Evolutionary conservation across 2,888 invertebrate species (phyloP).

Genomic region (Leptodirus hochenwartii): DNA sequence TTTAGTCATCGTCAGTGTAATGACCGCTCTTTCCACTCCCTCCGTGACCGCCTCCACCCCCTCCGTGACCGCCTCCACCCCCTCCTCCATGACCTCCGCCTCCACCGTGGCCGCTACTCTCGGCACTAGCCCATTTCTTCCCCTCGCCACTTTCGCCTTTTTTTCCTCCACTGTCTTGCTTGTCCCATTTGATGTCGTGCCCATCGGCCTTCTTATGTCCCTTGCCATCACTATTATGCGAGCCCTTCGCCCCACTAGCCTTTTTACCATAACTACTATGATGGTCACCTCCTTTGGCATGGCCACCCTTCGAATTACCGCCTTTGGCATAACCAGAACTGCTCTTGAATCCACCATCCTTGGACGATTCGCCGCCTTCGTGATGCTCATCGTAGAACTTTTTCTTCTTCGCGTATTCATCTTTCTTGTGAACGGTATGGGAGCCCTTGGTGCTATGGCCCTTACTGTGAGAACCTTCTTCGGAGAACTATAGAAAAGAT

Average conservation of each 20-base stretch:
- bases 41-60: slow-evolving; percentile 4
- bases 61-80: slow-evolving; percentile 6
- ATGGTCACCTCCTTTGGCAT: slow-evolving; percentile 34
- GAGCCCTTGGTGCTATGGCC: slow-evolving; percentile 59
- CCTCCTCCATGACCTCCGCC: slow-evolving; percentile 6
- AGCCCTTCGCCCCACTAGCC: slow-evolving; percentile 36
- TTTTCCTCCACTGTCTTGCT: slow-evolving; percentile 28
- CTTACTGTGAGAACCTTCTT: slow-evolving; percentile 49
- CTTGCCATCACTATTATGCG: slow-evolving; percentile 32
- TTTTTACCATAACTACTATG: slow-evolving; percentile 36
- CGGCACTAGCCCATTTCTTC: background rate
- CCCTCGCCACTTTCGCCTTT: slow-evolving; percentile 16
- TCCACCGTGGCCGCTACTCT: slow-evolving; percentile 6
- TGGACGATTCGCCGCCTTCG: slow-evolving; percentile 45
- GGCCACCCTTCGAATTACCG: slow-evolving; percentile 32
- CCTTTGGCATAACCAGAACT: slow-evolving; percentile 32
- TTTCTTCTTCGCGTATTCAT: slow-evolving; percentile 55
- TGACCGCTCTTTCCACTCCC: slow-evolving; percentile 1
- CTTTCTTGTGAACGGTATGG: slow-evolving; percentile 56
- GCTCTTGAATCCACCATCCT: slow-evolving; percentile 40
- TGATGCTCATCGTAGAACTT: slow-evolving; percentile 61
- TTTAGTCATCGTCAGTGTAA: slow-evolving; percentile 3
- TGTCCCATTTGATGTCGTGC: slow-evolving; percentile 35
- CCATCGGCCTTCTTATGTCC: slow-evolving; percentile 39
- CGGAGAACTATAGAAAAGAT: slow-evolving; percentile 29